Conservation (phyloP, 2,113 vertebrate species). For the Notothenia coriiceps region DNA sequence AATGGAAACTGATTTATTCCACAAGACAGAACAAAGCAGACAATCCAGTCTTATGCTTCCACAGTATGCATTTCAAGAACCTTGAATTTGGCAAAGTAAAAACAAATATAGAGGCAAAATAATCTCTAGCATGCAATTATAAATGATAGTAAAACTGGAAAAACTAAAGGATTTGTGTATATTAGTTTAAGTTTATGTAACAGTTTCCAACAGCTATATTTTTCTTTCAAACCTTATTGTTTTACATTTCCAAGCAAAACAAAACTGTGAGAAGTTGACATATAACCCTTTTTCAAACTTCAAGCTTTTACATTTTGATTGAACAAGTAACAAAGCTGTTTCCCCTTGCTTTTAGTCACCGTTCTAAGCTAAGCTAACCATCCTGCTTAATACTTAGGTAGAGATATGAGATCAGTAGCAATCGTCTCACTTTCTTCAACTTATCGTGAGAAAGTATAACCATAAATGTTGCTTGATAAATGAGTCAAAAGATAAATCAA, state of each 20-base stretch:
- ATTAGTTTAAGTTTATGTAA: too few species aligned
- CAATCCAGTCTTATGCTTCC: not conserved
- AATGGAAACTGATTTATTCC: conserved; percentile 38
- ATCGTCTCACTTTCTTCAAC: too few species aligned
- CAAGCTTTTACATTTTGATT: too few species aligned
- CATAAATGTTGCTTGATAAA: not conserved
- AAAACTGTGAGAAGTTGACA: too few species aligned
- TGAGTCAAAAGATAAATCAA: not conserved
- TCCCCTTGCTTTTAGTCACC: too few species aligned
- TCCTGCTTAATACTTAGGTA: too few species aligned
- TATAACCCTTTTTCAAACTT: too few species aligned
- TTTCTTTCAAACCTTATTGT: not conserved
- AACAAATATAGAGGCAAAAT: not conserved
- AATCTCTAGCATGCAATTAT: not conserved
- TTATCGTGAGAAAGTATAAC: too few species aligned
- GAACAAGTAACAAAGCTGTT: too few species aligned
- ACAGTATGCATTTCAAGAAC: not conserved
- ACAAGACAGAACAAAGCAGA: conserved; percentile 8
- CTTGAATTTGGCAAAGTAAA: not conserved
- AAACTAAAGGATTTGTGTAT: not conserved
- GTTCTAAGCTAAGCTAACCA: too few species aligned
- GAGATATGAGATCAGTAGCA: too few species aligned
- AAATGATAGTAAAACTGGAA: not conserved
- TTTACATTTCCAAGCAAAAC: too few species aligned
- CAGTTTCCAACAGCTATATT: not conserved